Evolutionary conservation across 92 coral and sea anemone genomes (phyloP), one percentile per base, ranked within the genome.

Genomic region (Montipora capitata): DNA sequence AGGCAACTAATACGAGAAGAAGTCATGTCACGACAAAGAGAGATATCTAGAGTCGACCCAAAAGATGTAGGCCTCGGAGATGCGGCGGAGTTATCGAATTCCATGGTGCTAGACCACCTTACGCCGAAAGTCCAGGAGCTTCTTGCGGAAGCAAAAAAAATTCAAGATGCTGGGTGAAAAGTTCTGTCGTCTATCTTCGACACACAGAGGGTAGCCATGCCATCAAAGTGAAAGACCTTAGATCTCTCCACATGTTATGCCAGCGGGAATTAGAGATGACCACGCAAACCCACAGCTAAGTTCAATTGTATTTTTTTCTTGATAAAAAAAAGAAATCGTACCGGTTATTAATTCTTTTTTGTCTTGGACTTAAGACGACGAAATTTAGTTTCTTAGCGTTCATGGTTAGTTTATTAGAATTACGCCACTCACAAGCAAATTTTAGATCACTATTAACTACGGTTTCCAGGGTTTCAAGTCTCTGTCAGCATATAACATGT

Each of bases 161-260:
- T 69, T 82, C 65, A 68, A 82, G 67, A 70, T 12, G 75, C 85
- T 71, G 39, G 76, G 51, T 15, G 15, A 71, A 71, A 71, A 5
- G 10, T 71, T 71, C 75, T 63, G 84, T 64, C 18, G 84, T 62
- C 52, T 79, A 79, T 79, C 84, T 81, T 66, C 77, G 66, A 45
- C 15, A 66, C n/a, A 44, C 61, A 17, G 78, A 81, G 65, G 62
- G 7, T 42, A 81, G 86, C 69, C 65, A 77, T 16, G 77, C 69
- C 44, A 81, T 81, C 74, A 81, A 81, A 64, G 86, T 67, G 41
- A 67, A 81, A 61, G 76, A 81, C 44, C 42, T 81, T 15, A 17
- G 74, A 66, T 57, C 45, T 59, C 58, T 81, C 68, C 40, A 81
- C 76, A 45, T 35, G 18, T 72, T 68, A 71, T 52, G 16, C 45